Conservation (phyloP, 1,140 invertebrate genomes). For the Formica exsecta region DNA sequence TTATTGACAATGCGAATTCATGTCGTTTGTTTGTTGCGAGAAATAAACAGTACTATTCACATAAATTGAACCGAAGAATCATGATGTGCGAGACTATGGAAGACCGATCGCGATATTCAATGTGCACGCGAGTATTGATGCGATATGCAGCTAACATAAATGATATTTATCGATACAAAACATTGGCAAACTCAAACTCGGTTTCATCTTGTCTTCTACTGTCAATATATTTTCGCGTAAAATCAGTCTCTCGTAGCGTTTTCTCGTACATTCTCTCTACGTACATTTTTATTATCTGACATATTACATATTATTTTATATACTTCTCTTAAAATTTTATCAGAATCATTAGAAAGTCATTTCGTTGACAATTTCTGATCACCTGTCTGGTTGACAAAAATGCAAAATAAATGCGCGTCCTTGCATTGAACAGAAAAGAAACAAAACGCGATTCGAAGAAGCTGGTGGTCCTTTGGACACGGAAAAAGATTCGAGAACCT, state of each 20-base stretch:
- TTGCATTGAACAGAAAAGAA: not conserved
- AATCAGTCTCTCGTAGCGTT: not conserved
- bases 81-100: constrained; percentile 33
- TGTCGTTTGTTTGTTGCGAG: constrained; percentile 21
- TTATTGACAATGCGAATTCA: constrained; percentile 43
- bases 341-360: not conserved
- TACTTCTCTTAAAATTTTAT: not conserved
- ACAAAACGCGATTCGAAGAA: constrained; percentile 22
- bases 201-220: constrained; percentile 5
- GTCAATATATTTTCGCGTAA: not conserved
- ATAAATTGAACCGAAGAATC: constrained; percentile 34
- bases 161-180: constrained; percentile 36
- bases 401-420: constrained; percentile 9
- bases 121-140: constrained; percentile 24
- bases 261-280: no score
- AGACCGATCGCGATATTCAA: constrained; percentile 38
- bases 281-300: not conserved
- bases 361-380: not conserved
- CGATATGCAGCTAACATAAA: constrained; percentile 23
- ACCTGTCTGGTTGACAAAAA: no score
- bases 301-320: not conserved
- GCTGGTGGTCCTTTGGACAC: constrained; percentile 3
- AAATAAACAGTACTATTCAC: constrained; percentile 15
- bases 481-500: constrained; percentile 65
- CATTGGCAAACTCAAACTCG: not conserved